Evolutionary conservation across 1,140 invertebrate species (phyloP).

Genomic region (Anadara kagoshimensis): DNA sequence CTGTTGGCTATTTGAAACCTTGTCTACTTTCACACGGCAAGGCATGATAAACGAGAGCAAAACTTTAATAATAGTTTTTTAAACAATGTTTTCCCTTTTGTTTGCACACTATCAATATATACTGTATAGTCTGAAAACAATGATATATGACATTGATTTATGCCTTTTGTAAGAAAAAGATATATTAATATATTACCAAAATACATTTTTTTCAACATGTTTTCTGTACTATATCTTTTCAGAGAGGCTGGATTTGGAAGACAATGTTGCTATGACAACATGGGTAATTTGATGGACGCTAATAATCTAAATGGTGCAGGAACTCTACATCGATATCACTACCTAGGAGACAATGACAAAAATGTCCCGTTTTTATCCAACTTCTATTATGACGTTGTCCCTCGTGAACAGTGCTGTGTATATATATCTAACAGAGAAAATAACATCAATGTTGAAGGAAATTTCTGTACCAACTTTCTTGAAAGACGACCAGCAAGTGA

Average conservation of each 20-base stretch:
- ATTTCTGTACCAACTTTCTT: conserved; percentile 16
- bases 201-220: no score
- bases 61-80: no score
- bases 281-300: conserved; percentile 16
- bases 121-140: no score
- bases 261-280: conserved; percentile 30
- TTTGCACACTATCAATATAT: no score
- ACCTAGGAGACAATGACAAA: conserved; percentile 6
- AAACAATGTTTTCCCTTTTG: no score
- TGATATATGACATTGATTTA: no score
- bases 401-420: conserved; percentile 27
- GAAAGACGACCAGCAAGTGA: conserved; percentile 8
- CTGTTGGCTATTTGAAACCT: no score
- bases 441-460: background rate
- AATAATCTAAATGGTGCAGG: conserved; percentile 5
- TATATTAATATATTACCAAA: no score
- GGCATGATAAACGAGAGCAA: no score
- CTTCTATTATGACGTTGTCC: conserved; percentile 23
- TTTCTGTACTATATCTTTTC: no score
- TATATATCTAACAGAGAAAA: background rate
- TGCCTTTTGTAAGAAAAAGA: no score
- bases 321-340: conserved; percentile 23
- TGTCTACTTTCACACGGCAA: no score
- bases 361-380: conserved; percentile 31
- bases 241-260: conserved; percentile 15